Conservation (phyloP, 2,888 invertebrate species). For the Electrophaes corylata region DNA sequence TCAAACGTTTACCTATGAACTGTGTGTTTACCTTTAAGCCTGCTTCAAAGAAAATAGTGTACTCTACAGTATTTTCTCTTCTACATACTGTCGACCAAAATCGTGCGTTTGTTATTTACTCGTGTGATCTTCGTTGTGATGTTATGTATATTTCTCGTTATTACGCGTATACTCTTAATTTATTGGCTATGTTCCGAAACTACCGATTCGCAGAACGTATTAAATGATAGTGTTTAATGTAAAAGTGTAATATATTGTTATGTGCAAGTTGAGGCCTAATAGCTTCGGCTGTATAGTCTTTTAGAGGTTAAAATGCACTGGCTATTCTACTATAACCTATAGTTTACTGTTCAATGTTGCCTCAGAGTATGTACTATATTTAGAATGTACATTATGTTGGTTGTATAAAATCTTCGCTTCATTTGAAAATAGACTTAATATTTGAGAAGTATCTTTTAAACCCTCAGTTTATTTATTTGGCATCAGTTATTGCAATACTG, state of each 20-base stretch:
- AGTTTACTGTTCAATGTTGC: slow-evolving; percentile 10
- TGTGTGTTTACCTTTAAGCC: too few species aligned
- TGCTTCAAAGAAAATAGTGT: too few species aligned
- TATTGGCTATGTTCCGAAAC: slow-evolving; percentile 24
- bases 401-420: slow-evolving; percentile 16
- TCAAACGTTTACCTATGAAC: too few species aligned
- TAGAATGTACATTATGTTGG: neutral
- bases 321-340: slow-evolving; percentile 18
- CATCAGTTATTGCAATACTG: neutral
- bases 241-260: slow-evolving; percentile 62
- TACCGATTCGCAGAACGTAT: slow-evolving; percentile 31
- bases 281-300: slow-evolving; percentile 55
- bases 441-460: neutral
- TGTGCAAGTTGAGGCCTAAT: slow-evolving; percentile 62
- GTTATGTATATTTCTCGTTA: slow-evolving; percentile 37
- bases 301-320: slow-evolving; percentile 45
- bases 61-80: neutral
- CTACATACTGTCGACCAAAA: neutral
- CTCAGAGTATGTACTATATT: slow-evolving; percentile 15
- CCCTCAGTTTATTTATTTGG: slow-evolving; percentile 7
- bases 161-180: slow-evolving; percentile 14
- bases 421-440: neutral
- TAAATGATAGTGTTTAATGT: slow-evolving; percentile 39
- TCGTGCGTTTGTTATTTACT: slow-evolving; percentile 4
- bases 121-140: slow-evolving; percentile 34